phyloP scores from a whole-genome alignment of 2,113 vertebrate genomes.

The Willisornis vidua region DNA sequence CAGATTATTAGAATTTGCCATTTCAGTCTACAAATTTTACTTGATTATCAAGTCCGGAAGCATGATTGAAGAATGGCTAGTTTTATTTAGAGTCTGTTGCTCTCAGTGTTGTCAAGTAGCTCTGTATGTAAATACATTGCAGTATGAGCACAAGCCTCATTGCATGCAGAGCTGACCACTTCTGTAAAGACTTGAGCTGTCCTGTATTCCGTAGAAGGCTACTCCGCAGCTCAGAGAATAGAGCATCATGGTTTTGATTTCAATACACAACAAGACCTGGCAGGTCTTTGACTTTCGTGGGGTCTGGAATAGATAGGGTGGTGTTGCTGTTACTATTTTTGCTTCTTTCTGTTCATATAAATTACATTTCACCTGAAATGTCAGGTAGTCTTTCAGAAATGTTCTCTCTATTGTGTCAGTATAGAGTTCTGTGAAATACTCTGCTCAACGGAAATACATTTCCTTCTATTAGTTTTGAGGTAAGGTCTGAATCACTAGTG shows the following conservation, averaged over 20 bases:
- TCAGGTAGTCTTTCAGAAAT: neutral
- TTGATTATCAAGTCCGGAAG: neutral
- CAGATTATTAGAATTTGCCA: neutral
- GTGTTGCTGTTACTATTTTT: neutral
- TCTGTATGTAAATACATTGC: neutral
- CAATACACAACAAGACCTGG: neutral
- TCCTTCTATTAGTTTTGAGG: slow-evolving; percentile 67
- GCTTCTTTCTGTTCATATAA: neutral
- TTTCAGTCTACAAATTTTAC: neutral
- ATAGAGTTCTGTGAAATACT: slow-evolving; percentile 69
- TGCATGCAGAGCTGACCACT: neutral
- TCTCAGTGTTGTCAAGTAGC: neutral
- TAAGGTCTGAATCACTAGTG: neutral
- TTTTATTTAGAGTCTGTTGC: neutral
- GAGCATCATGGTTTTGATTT: neutral
- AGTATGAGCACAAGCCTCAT: neutral
- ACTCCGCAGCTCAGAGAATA: neutral
- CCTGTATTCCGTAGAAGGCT: neutral
- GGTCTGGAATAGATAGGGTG: neutral
- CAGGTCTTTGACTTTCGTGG: neutral
- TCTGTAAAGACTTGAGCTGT: neutral
- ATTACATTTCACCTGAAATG: neutral
- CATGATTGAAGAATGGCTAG: neutral
- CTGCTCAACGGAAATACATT: slow-evolving; percentile 60
- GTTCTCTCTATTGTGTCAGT: neutral